Conservation (phyloP, 2,113 vertebrate genomes). For the rabbit (Oryctolagus cuniculus) region mOryCun1.1 NC_091442.1:73360001-73360500, state of each 20-base stretch:
- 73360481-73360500: not conserved
- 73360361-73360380: constrained; percentile 23
- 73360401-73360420: constrained; percentile 34
- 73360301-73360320: constrained; percentile 5
- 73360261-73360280: constrained; percentile 59
- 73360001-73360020: constrained; percentile 66
- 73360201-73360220: constrained; percentile 18
- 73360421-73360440: constrained; percentile 32
- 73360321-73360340: not conserved
- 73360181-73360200: not conserved
- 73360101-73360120: constrained; percentile 67
- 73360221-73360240: constrained; percentile 67
- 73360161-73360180: not conserved
- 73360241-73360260: constrained; percentile 22
- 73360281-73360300: constrained; percentile 6
- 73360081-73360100: constrained; percentile 26
- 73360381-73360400: not conserved
- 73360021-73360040: constrained; percentile 69
- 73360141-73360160: constrained; percentile 24
- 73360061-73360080: constrained; percentile 73
- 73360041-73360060: constrained; percentile 57
- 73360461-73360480: constrained; percentile 4
- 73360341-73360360: constrained; percentile 47
- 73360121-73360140: constrained; percentile 69
- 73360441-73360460: not conserved